Conservation (phyloP, 2,113 vertebrate species). For the Xiphophorus couchianus region DNA sequence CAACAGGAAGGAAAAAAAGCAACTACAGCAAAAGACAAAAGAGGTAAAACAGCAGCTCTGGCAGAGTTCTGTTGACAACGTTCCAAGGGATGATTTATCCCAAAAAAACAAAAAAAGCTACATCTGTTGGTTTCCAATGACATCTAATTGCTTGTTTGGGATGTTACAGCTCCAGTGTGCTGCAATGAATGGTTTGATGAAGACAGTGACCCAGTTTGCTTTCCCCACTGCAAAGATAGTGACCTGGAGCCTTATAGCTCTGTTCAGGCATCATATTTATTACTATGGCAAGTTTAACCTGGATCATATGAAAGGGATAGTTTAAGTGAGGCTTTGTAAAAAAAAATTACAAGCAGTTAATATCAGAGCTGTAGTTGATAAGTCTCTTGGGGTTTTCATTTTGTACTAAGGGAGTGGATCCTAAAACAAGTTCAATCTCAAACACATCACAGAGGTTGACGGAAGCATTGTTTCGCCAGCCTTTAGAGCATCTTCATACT, state of each 20-base stretch:
- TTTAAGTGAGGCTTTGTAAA: not conserved
- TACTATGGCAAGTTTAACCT: conserved; percentile 58
- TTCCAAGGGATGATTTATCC: conserved; percentile 70
- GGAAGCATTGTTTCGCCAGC: not conserved
- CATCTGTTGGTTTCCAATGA: conserved; percentile 63
- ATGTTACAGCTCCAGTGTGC: conserved; percentile 47
- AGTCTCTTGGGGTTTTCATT: no score
- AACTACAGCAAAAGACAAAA: conserved; percentile 45
- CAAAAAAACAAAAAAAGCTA: conserved; percentile 29
- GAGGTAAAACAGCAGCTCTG: conserved; percentile 48
- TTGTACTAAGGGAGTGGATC: no score
- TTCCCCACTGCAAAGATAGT: conserved; percentile 14
- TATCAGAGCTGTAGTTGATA: not conserved
- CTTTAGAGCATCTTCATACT: not conserved
- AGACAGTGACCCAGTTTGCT: conserved; percentile 61
- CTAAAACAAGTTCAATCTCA: not conserved
- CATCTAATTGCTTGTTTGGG: conserved; percentile 46
- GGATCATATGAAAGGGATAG: conserved; percentile 8
- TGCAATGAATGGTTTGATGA: conserved; percentile 43
- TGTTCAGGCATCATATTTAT: conserved; percentile 31
- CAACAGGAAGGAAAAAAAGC: conserved; percentile 42
- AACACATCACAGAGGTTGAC: not conserved
- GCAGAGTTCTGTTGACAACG: conserved; percentile 61
- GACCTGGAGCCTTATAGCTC: conserved; percentile 30
- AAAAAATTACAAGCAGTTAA: not conserved